Base-by-base conservation (phyloP, 2,113 vertebrate genomes). In the Aspiorhynchus laticeps region DNA sequence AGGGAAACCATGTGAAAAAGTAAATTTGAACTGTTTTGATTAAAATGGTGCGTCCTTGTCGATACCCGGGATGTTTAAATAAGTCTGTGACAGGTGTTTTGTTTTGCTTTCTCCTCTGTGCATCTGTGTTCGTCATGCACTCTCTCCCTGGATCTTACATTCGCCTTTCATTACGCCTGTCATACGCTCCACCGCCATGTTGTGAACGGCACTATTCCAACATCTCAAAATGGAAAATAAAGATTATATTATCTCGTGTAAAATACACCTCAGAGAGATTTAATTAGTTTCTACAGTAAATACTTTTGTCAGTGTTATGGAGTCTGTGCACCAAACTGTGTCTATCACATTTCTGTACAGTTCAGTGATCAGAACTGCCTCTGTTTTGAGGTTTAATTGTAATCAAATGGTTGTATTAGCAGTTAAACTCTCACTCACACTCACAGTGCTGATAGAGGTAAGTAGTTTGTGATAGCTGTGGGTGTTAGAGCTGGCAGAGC, bases 381-480 rank as follows among this genome's bases (percentile, higher is more conserved):
- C 41, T 28, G 41, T 26, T 76, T 76, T 6, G 3, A 15, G 43
- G n/a, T 76, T 46, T 76, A 76, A 76, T 76, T 26, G 74, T 28
- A 76, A 76, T 76, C n/a, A 76, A 76, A 76, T n/a, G 15, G 7
- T 76, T 48, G 41, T 48, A 76, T 76, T 46, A 76, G 74, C 43
- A 26, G 41, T 76, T 76, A 76, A 43, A 76, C 74, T 7, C 14
- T 2, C 65, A 15, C 74, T 26, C 24, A 77, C 21, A 48, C 75
- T 83, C 21, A 86, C 81, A 76, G 31, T n/a, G 77, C 77, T 61
- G 19, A 36, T 19, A 33, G 15, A 78, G 38, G 38, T 67, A 88
- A 78, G 0, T 80, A 88, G 69, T 51, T 61, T 82, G 51, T 83
- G 28, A 87, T 83, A 80, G 4, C 53, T 38, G 21, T 78, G 76